These are phyloP conservation scores for Geothlypis trichas DNA, from an alignment of 2,113 vertebrate genomes.

Conservation along the genomic window DNA sequence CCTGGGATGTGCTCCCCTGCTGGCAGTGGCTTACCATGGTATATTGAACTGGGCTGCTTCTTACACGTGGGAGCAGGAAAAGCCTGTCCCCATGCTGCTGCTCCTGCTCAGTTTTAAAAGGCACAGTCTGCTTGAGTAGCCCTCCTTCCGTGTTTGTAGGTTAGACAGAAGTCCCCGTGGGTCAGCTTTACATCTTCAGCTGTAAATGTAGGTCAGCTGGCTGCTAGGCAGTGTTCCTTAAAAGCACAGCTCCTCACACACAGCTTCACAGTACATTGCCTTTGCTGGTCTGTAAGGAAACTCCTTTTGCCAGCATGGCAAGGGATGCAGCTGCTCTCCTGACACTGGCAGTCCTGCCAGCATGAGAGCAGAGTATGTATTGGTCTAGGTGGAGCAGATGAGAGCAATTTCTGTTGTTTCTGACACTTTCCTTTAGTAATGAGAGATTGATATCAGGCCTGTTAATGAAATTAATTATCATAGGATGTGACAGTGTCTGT, in stretches of 20 bases:
- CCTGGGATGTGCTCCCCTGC: not conserved
- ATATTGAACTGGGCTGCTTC: not conserved
- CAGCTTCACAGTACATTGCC: not conserved
- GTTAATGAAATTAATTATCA: not conserved
- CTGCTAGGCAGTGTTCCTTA: not conserved
- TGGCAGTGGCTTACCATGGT: not conserved
- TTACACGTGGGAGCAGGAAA: not conserved
- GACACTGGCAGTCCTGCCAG: not conserved
- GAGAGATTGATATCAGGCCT: not conserved
- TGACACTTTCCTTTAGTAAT: not conserved
- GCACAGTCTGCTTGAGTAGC: not conserved
- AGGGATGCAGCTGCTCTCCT: not conserved
- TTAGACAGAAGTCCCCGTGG: conserved; percentile 35
- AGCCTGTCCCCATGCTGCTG: not conserved
- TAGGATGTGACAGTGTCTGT: not conserved
- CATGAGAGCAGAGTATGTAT: not conserved
- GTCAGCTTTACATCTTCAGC: conserved; percentile 27
- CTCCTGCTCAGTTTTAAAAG: not conserved
- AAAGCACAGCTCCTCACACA: not conserved
- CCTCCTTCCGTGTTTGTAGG: conserved; percentile 42
- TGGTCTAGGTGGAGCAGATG: not conserved
- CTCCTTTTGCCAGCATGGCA: not conserved
- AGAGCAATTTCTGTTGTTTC: not conserved
- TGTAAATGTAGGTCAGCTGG: conserved; percentile 50
- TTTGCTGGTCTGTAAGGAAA: not conserved